Conservation (phyloP, 2,797 vertebrate genomes). For the Lithobates pipiens region DNA sequence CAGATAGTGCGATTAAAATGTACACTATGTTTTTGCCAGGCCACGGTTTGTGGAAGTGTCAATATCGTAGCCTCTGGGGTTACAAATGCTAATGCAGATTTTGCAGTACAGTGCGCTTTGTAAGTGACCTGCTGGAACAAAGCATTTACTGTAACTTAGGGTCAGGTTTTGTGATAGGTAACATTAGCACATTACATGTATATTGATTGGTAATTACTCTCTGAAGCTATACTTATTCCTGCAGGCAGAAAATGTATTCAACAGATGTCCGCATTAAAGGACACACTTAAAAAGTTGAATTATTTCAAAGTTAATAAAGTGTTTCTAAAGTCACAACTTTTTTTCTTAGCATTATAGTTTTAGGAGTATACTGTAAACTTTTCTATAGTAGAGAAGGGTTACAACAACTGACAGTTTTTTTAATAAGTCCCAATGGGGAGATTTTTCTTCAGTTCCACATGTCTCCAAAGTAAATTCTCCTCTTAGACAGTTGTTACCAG, state of each 20-base stretch:
- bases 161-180: not conserved
- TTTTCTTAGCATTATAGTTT: too few species aligned
- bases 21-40: not conserved
- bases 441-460: too few species aligned
- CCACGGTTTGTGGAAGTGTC: not conserved
- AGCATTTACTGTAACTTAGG: not conserved
- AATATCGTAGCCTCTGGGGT: not conserved
- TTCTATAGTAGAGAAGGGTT: too few species aligned
- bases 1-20: not conserved
- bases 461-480: too few species aligned
- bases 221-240: not conserved
- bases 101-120: not conserved
- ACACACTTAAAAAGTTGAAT: not conserved
- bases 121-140: not conserved
- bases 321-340: too few species aligned
- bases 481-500: too few species aligned
- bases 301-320: not conserved
- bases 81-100: constrained; percentile 7
- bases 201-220: not conserved
- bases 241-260: not conserved
- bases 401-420: too few species aligned
- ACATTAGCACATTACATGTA: not conserved
- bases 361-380: too few species aligned
- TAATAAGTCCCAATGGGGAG: too few species aligned
- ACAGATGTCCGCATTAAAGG: not conserved